A percentile compares a stretch with the other conserved stretches of the same genome.
Conservation (phyloP, 2,888 invertebrate species). For the Diploptera punctata region DNA sequence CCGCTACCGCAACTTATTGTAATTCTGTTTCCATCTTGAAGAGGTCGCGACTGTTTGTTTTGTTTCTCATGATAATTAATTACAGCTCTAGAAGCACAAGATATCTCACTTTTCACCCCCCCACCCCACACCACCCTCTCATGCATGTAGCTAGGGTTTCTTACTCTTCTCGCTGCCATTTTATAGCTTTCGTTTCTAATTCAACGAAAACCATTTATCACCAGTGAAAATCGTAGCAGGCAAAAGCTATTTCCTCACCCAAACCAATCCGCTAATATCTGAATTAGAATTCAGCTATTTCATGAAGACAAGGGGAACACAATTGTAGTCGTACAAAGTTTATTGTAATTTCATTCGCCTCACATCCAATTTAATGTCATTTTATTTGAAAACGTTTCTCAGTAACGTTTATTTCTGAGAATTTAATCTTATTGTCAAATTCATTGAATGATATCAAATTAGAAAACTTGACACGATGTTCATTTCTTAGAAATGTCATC, state of each 20-base stretch:
- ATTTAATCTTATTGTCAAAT: too few species aligned
- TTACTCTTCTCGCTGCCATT: slow-evolving; percentile 16
- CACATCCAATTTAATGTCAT: too few species aligned
- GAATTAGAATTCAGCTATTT: slow-evolving; percentile 18
- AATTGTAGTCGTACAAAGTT: too few species aligned
- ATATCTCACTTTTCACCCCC: slow-evolving; percentile 39
- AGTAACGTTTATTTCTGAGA: too few species aligned
- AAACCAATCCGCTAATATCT: slow-evolving; percentile 24
- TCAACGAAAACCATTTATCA: slow-evolving; percentile 37
- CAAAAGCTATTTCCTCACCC: slow-evolving; percentile 30
- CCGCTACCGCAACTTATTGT: slow-evolving; percentile 13
- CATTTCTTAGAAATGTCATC: too few species aligned
- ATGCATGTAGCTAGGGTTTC: neutral
- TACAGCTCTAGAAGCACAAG: slow-evolving; percentile 32
- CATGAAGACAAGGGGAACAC: too few species aligned
- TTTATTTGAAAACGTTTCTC: too few species aligned
- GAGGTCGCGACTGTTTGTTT: slow-evolving; percentile 24
- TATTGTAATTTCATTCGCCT: too few species aligned
- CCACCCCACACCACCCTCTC: neutral
- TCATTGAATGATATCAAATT: too few species aligned
- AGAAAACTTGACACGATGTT: too few species aligned
- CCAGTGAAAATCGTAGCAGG: slow-evolving; percentile 24
- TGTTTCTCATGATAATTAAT: slow-evolving; percentile 40
- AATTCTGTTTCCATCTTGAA: slow-evolving; percentile 19
- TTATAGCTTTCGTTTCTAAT: slow-evolving; percentile 30